Conservation (phyloP, 2,888 invertebrate genomes). For the Tiphia femorata region DNA sequence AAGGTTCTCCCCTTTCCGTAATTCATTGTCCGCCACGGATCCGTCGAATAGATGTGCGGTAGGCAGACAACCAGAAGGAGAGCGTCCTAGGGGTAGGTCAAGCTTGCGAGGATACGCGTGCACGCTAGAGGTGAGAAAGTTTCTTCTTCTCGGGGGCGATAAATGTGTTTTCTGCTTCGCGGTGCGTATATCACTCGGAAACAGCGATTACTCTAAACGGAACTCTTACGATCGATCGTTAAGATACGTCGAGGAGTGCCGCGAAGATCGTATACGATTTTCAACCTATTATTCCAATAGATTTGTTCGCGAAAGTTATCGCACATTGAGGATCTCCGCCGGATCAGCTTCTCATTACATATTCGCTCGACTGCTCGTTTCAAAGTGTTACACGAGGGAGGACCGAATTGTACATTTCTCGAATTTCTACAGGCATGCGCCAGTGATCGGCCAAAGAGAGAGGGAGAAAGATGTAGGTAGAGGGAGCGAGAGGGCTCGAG, state of each 20-base stretch:
- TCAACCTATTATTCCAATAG: too few relatives aligned
- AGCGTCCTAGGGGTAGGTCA: conserved; percentile 35
- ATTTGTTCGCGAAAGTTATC: too few relatives aligned
- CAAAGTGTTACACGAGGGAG: neutral
- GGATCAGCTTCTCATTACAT: too few relatives aligned
- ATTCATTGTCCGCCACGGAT: conserved; percentile 30
- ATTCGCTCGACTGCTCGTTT: neutral
- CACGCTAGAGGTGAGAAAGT: neutral
- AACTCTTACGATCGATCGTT: too few relatives aligned
- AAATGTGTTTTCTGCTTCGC: too few relatives aligned
- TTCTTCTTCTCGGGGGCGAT: neutral
- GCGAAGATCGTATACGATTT: too few relatives aligned
- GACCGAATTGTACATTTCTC: conserved; percentile 14
- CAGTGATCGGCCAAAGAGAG: conserved; percentile 31
- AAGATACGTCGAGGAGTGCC: too few relatives aligned
- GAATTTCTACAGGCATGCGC: conserved; percentile 56
- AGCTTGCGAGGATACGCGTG: conserved; percentile 8
- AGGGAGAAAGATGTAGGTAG: conserved; percentile 24
- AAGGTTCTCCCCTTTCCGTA: conserved; percentile 9
- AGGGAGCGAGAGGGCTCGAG: conserved; percentile 25
- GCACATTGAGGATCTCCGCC: too few relatives aligned
- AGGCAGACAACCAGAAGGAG: conserved; percentile 16
- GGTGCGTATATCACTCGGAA: too few relatives aligned
- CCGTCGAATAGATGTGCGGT: conserved; percentile 15
- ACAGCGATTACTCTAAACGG: too few relatives aligned